These are phyloP conservation scores for Lycopodina hypogea DNA, from an alignment of 37 sponge, comb jelly and placozoan genomes.

Conservation along the genomic window DNA sequence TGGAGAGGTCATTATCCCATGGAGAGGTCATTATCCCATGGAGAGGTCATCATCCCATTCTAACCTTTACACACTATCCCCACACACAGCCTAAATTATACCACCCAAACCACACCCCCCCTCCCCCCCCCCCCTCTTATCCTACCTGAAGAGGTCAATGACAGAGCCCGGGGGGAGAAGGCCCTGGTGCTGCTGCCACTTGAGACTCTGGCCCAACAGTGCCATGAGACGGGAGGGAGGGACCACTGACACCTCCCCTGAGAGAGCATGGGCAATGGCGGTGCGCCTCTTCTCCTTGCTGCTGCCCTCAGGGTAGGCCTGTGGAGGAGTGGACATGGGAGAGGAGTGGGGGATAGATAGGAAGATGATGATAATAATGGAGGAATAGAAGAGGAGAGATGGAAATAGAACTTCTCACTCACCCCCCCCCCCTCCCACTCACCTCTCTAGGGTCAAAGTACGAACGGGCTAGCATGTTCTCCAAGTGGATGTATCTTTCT, in stretches of 20 bases:
- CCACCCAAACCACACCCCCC: no score
- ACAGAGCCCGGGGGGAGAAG: constrained; percentile 65
- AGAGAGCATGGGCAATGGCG: constrained; percentile 90
- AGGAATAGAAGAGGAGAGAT: not conserved
- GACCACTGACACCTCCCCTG: constrained; percentile 96
- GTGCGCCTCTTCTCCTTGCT: constrained; percentile 94
- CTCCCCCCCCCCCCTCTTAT: not conserved
- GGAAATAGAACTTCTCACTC: not conserved
- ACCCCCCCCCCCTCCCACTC: constrained; percentile 1
- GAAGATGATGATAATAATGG: not conserved
- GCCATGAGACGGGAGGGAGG: constrained; percentile 93
- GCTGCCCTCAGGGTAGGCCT: constrained; percentile 96
- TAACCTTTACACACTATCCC: not conserved
- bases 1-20: no score
- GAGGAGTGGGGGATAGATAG: not conserved
- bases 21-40: no score
- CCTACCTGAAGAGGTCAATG: constrained; percentile 68
- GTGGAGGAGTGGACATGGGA: constrained; percentile 71
- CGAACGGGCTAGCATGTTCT: constrained; percentile 86
- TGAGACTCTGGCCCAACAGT: constrained; percentile 90
- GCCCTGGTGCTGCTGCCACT: constrained; percentile 99
- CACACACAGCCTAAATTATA: no score
- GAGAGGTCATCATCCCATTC: no score
- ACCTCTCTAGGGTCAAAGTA: constrained; percentile 98
- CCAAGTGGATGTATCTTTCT: constrained; percentile 92